Base-by-base conservation (phyloP, 1,140 invertebrate genomes). In the Oncopeltus fasciatus region DNA sequence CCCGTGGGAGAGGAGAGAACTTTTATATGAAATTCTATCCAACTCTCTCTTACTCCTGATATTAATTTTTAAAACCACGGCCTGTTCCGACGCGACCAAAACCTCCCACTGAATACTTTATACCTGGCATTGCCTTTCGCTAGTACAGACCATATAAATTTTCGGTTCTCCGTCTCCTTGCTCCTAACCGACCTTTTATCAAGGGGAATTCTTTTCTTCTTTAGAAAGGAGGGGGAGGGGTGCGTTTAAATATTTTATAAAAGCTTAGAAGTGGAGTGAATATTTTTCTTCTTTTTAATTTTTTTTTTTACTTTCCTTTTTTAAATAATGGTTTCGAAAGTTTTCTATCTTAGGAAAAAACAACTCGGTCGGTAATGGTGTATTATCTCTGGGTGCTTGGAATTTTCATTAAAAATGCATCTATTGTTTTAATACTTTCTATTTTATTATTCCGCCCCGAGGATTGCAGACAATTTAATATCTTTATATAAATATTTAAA, bases 1-100 rank as follows among this genome's bases (percentile, higher is more conserved):
- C n/a, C n/a, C 24, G 21, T n/a, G 51, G 16, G 51, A 56, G n/a
- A n/a, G n/a, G 24, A 27, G 24, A 38, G 33, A 57, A 57, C 56
- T 57, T 57, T 57, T 57, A 57, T 57, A 57, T 57, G 56, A 57
- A 57, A 57, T 57, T 57, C 56, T 57, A 38, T 57, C 56, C 28
- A 38, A 57, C 56, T 57, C 56, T 16, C 14, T n/a, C n/a, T n/a
- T n/a, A n/a, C n/a, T n/a, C n/a, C n/a, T n/a, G n/a, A 28, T 31
- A 57, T 57, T 57, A 57, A 57, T 57, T 57, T 57, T 57, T 57
- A 57, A 57, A 57, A 20, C 56, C 20, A 24, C 16, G 20, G 2
- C 24, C 49, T n/a, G 5, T 26, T 28, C 16, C 29, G 16, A 3
- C n/a, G 33, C 56, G n/a, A 29, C 56, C 56, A 18, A 38, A 29